phyloP scores from a whole-genome alignment of 2,888 invertebrate species.

The Lasiommata megera region DNA sequence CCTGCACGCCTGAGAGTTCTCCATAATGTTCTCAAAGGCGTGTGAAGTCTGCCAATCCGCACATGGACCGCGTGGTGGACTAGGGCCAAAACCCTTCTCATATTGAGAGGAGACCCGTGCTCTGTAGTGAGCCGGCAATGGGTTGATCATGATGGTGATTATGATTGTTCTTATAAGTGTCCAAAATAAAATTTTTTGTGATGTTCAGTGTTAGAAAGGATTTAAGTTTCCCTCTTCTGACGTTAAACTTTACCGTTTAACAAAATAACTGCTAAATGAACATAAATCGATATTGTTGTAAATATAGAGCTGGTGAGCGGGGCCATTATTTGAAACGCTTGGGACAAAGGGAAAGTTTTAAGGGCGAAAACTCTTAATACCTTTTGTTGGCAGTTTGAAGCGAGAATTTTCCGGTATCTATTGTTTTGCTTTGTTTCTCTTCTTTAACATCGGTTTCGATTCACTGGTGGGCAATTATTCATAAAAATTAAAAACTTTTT shows the following conservation, averaged over 20 bases:
- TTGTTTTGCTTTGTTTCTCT: conserved; percentile 4
- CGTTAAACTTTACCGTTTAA: not conserved
- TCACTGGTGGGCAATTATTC: conserved; percentile 2
- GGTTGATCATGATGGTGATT: too few species aligned
- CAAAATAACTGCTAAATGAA: conserved; percentile 5
- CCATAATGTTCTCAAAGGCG: too few species aligned
- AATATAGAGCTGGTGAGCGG: conserved; percentile 5
- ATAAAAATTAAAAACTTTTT: not conserved
- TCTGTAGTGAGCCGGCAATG: too few species aligned
- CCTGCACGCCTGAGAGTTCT: too few species aligned
- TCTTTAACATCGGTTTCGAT: not conserved
- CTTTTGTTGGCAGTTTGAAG: conserved; percentile 5
- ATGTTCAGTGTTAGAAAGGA: too few species aligned
- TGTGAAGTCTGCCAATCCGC: too few species aligned
- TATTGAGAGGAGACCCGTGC: too few species aligned
- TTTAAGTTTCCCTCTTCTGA: not conserved
- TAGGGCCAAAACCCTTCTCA: too few species aligned
- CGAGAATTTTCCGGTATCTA: conserved; percentile 6
- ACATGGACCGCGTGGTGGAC: too few species aligned
- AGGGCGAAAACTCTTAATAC: conserved; percentile 11
- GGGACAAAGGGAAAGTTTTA: conserved; percentile 12
- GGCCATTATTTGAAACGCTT: conserved; percentile 1
- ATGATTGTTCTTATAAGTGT: too few species aligned
- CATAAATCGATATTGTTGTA: conserved; percentile 12
- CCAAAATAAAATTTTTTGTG: too few species aligned